Conservation (phyloP, 2,797 vertebrate genomes). For the Pagetopsis macropterus region DNA sequence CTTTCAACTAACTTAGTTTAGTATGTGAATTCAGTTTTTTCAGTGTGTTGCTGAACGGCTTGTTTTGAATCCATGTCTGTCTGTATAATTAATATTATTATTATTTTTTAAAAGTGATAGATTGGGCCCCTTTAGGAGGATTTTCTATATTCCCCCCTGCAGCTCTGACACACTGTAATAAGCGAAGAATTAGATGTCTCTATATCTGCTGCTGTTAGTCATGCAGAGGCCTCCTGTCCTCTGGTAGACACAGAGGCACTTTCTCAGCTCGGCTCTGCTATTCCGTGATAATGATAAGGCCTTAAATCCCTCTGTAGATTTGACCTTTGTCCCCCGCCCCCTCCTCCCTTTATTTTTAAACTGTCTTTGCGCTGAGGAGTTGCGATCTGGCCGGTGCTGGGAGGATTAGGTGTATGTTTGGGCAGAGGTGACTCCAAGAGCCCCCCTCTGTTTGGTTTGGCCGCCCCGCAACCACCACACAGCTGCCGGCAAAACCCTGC, state of each 20-base stretch:
- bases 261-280: slow-evolving; percentile 83
- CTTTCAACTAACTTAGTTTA: too few species aligned
- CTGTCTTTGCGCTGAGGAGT: slow-evolving; percentile 81
- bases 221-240: slow-evolving; percentile 59
- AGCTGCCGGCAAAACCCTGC: slow-evolving; percentile 68
- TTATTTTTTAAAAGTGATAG: background rate
- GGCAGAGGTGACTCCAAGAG: slow-evolving; percentile 91
- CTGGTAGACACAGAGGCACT: slow-evolving; percentile 59
- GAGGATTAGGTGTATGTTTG: slow-evolving; percentile 93
- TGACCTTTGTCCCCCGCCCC: slow-evolving; percentile 84
- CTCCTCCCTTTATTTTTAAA: slow-evolving; percentile 80
- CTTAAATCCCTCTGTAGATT: slow-evolving; percentile 86
- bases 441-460: slow-evolving; percentile 78
- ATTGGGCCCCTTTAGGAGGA: background rate
- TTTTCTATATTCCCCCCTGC: background rate
- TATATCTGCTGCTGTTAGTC: slow-evolving; percentile 39
- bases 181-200: background rate
- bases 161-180: background rate
- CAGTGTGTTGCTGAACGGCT: too few species aligned
- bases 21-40: too few species aligned
- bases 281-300: slow-evolving; percentile 87
- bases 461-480: slow-evolving; percentile 58
- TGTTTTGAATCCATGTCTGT: too few species aligned
- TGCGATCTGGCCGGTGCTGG: slow-evolving; percentile 85
- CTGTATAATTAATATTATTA: too few species aligned